A percentile compares a stretch with the other conserved stretches of the same genome.
These are phyloP conservation scores for Hydrotaea cyrtoneurina DNA, from an alignment of 2,888 invertebrate species.

Conservation along the genomic window DNA sequence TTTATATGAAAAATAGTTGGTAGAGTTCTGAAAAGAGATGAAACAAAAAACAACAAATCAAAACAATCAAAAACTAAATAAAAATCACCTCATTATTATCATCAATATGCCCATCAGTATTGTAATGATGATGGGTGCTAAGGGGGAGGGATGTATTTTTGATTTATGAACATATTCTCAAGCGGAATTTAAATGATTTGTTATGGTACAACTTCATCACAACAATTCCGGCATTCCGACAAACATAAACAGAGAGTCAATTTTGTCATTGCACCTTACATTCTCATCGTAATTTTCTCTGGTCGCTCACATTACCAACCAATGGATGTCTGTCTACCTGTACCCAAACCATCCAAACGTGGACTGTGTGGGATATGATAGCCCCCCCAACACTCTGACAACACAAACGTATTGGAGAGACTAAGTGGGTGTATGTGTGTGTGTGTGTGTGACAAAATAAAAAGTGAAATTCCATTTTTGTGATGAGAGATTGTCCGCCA, in stretches of 20 bases:
- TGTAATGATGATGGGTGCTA: background rate
- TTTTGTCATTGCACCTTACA: slow-evolving; percentile 14
- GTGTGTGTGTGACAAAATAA: slow-evolving; percentile 61
- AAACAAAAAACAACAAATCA: no score
- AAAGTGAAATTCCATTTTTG: slow-evolving; percentile 59
- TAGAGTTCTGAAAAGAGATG: slow-evolving; percentile 52
- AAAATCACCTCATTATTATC: background rate
- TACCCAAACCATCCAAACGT: background rate
- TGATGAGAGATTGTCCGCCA: slow-evolving; percentile 44
- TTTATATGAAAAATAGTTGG: slow-evolving; percentile 54
- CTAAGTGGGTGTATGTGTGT: no score
- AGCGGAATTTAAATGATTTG: slow-evolving; percentile 9
- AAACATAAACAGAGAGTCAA: slow-evolving; percentile 58
- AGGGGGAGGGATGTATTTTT: background rate
- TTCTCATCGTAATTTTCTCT: background rate
- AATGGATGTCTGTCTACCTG: background rate
- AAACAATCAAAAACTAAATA: slow-evolving; percentile 2
- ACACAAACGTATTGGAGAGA: background rate
- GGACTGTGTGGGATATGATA: background rate
- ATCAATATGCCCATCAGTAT: background rate
- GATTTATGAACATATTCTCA: background rate
- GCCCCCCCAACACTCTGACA: background rate
- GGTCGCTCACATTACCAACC: slow-evolving; percentile 23
- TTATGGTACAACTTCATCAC: slow-evolving; percentile 21
- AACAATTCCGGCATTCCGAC: slow-evolving; percentile 41